A percentile compares a stretch with the other conserved stretches of the same genome.
phyloP scores from a whole-genome alignment of 2,888 invertebrate genomes.

The Rhogogaster chlorosoma region DNA sequence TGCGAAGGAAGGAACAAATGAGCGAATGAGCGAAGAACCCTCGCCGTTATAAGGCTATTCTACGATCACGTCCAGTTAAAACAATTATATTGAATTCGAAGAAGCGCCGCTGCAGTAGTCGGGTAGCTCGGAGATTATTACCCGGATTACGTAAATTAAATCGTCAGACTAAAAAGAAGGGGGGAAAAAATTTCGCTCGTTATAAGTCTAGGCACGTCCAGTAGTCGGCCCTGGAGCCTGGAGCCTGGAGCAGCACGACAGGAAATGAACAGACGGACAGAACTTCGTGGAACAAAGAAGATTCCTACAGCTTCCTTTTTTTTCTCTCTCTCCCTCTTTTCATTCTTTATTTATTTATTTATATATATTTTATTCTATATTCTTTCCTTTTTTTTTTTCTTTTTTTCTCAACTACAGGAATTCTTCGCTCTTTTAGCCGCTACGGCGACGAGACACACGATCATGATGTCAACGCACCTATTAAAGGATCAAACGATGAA shows the following conservation, averaged over 20 bases:
- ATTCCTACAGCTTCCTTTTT: conserved; percentile 1
- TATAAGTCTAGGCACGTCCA: conserved; percentile 39
- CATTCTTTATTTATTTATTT: background rate
- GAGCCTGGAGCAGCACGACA: background rate
- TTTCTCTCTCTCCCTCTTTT: background rate
- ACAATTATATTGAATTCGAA: conserved; percentile 44
- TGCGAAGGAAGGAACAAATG: background rate
- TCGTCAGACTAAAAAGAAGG: conserved; percentile 46
- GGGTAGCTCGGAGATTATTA: conserved; percentile 37
- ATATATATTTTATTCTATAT: background rate
- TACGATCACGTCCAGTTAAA: conserved; percentile 45
- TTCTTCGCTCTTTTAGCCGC: background rate
- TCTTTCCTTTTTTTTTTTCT: background rate
- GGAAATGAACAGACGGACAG: conserved; percentile 18
- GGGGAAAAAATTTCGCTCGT: conserved; percentile 19
- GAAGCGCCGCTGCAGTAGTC: background rate
- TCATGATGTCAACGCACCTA: background rate
- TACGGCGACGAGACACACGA: background rate
- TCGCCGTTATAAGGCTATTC: background rate
- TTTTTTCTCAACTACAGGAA: background rate
- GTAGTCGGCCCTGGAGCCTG: background rate
- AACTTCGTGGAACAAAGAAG: conserved; percentile 31
- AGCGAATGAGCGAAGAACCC: background rate
- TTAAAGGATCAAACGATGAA: background rate
- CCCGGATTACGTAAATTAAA: conserved; percentile 49